Percentiles rank a stretch among this genome's conserved stretches.
Conservation (phyloP, 1,140 invertebrate species). For the Drosophila pseudoananassae region DNA sequence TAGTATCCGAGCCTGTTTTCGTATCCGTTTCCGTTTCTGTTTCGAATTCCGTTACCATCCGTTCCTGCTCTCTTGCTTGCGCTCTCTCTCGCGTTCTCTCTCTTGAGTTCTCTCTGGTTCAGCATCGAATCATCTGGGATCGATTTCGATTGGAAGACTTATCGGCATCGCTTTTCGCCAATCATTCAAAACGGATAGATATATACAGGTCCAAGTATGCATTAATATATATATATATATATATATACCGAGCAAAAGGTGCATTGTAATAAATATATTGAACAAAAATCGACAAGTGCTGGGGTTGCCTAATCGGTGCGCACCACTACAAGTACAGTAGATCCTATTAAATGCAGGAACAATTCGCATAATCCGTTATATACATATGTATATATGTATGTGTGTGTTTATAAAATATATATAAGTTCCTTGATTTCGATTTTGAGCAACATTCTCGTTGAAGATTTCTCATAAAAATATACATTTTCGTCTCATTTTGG, state of each 20-base stretch:
- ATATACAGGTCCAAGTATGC: background rate
- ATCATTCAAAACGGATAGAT: constrained; percentile 8
- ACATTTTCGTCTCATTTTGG: constrained; percentile 12
- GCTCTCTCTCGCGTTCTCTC: background rate
- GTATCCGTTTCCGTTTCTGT: constrained; percentile 6
- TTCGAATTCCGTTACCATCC: background rate
- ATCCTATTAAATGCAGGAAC: constrained; percentile 45
- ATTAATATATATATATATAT: constrained; percentile 15
- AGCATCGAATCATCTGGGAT: constrained; percentile 7
- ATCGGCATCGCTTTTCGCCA: background rate
- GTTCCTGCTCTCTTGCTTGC: background rate
- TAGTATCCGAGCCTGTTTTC: background rate
- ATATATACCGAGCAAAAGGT: background rate
- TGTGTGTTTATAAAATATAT: background rate
- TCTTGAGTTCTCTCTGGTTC: background rate
- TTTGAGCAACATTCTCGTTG: background rate
- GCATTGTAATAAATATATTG: constrained; percentile 11
- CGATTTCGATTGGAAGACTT: constrained; percentile 36
- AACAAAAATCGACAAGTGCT: constrained; percentile 35
- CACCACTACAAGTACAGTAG: constrained; percentile 14
- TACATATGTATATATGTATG: background rate
- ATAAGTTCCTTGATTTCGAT: constrained; percentile 5
- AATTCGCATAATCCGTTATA: background rate
- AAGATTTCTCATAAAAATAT: constrained; percentile 16
- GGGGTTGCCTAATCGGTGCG: constrained; percentile 19